Evolutionary conservation across 2,113 vertebrate genomes (phyloP), one percentile per base, ranked within the genome.

Genomic region (Speoplatyrhinus poulsoni): DNA sequence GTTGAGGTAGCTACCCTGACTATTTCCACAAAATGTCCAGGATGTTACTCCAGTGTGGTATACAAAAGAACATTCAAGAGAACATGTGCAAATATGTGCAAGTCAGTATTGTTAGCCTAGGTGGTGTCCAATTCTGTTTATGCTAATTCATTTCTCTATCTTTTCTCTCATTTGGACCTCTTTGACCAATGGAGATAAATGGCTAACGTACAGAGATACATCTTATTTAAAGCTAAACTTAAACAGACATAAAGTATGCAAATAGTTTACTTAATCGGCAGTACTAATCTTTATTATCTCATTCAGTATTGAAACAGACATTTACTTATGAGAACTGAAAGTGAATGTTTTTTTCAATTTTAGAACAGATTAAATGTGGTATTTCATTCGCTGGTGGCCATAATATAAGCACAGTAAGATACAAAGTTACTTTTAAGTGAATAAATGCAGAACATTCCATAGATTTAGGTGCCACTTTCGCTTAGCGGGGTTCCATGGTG

Each of bases 401-500:
- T 17, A 26, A 4, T 5, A 69, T 60, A 57, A 73, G 50, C 3
- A 26, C 26, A 26, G 2, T 72, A 76, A 80, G 81, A 70, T 75
- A 76, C 77, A 16, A 69, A 65, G 64, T 71, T 65, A 76, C 67
- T 62, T 71, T 52, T 57, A 13, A 67, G 33, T 55, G 76, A 60
- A 72, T 69, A 52, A 59, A 72, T 70, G 71, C 67, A 36, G 36
- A 7, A 55, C 46, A 19, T 12, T 66, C 64, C 68, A 79, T 59
- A 57, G 78, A 76, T 72, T 60, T 58, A 67, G 65, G 59, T 61
- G 53, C 12, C 46, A 53, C 76, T 59, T 16, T 54, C 50, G 60
- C 33, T 80, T 82, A 80, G 84, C 83, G 57, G 59, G 56, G 9
- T 6, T 66, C 71, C 83, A 65, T 60, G 62, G 65, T 59, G 72